Percentiles rank a stretch among this genome's conserved stretches.
These are phyloP conservation scores for Urocolius indicus DNA, from an alignment of 2,113 vertebrate species.

Conservation along the genomic window DNA sequence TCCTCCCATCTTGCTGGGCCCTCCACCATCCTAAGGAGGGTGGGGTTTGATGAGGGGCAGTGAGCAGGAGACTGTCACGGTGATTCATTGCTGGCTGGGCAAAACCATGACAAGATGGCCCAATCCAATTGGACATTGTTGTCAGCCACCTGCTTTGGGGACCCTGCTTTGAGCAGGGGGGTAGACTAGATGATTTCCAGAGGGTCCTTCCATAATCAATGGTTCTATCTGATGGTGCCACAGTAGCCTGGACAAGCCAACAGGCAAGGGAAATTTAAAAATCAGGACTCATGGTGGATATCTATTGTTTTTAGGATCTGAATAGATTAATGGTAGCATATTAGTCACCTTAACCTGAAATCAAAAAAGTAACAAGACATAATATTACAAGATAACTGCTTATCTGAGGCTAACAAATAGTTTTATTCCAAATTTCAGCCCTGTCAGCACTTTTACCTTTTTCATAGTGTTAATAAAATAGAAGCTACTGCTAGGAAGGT, in stretches of 20 bases:
- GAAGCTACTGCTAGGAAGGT: not conserved
- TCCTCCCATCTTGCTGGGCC: too few relatives aligned
- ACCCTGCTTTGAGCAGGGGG: not conserved
- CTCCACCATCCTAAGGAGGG: too few relatives aligned
- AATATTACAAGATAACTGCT: not conserved
- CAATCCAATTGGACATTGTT: not conserved
- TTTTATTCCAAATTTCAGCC: not conserved
- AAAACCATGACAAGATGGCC: not conserved
- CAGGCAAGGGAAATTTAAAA: not conserved
- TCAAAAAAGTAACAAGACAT: not conserved
- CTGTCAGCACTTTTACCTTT: not conserved
- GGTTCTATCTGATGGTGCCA: not conserved
- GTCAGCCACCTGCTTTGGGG: not conserved
- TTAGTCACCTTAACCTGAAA: not conserved
- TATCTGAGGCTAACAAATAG: not conserved
- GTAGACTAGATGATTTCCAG: not conserved
- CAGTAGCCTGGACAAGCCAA: not conserved
- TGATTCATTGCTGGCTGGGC: too few relatives aligned
- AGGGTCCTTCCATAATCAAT: not conserved
- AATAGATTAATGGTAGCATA: not conserved
- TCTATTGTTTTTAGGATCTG: not conserved
- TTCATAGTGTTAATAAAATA: not conserved
- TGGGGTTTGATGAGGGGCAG: too few relatives aligned
- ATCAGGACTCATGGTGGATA: not conserved
- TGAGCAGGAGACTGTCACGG: too few relatives aligned